Base-by-base conservation (phyloP, 2,888 invertebrate genomes). In the Operophtera brumata region DNA sequence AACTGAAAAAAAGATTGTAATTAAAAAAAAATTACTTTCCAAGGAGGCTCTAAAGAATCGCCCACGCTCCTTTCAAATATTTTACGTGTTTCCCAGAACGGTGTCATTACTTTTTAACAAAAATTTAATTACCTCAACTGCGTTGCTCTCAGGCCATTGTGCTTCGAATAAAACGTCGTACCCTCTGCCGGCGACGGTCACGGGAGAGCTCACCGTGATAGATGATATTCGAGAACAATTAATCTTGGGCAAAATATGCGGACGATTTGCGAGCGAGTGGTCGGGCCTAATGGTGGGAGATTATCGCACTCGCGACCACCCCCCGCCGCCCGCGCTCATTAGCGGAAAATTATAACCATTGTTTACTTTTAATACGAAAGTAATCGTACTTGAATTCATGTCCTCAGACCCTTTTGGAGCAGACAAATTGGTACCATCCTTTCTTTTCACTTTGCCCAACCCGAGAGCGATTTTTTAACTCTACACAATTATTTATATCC, bases 221-320 rank as follows among this genome's bases (percentile, higher is more conserved):
- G 88, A 90, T 90, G 89, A 89, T 88, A 88, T 89, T 90, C 86
- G 78, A 84, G 89, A 86, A 89, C 87, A 90, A 89, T 90, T 90
- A 89, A 90, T 90, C 89, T 90, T 89, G 79, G 83, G 77, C 87
- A 85, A 90, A 89, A 89, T 89, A 89, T 90, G 89, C 88, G 87
- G 86, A 89, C 88, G 88, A 90, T 90, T 90, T 89, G 87, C 86
- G 82, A 88, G 84, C 82, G 86, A 86, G 84, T 87, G 87, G 87
- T 84, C 84, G 83, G 81, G 85, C 85, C 87, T 89, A 90, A 89
- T 88, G 89, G 86, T 82, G 84, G 80, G 82, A 77, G 86, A 89
- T 88, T 86, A 88, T 82, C 82, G 82, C 82, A 56, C 47, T 56
- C 56, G 81, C 81, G 80, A 78, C 80, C 78, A 77, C 81, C 75